Conservation (phyloP, 2,888 invertebrate species). For the Patella ulyssiponensis region DNA sequence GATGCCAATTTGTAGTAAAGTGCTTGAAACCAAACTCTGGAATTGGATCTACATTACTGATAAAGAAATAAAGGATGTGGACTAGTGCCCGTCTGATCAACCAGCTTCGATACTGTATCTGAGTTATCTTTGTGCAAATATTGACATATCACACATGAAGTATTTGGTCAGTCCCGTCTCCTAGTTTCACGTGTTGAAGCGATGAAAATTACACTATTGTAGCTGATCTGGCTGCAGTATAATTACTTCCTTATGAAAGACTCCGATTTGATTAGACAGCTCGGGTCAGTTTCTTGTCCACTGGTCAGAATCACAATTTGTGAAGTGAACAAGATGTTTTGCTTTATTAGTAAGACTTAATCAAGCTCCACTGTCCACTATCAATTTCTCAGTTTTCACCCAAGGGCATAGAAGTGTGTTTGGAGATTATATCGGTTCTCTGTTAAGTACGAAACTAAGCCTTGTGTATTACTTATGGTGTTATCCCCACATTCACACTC, state of each 20-base stretch:
- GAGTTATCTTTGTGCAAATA: neutral
- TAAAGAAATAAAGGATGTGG: too few species aligned
- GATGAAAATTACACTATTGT: conserved; percentile 10
- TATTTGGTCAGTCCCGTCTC: neutral
- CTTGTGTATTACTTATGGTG: too few species aligned
- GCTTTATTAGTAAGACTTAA: conserved; percentile 9
- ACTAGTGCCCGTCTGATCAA: too few species aligned
- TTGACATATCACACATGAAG: neutral
- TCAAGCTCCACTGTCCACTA: neutral
- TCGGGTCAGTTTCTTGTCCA: conserved; percentile 4
- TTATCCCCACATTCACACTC: too few species aligned
- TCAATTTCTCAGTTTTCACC: too few species aligned
- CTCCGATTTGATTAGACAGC: conserved; percentile 7
- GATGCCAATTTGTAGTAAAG: too few species aligned
- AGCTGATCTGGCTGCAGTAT: neutral
- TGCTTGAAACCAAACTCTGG: too few species aligned
- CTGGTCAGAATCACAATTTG: neutral
- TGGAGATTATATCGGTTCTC: too few species aligned
- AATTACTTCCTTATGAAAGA: conserved; percentile 3
- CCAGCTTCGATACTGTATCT: too few species aligned
- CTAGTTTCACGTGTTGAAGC: neutral
- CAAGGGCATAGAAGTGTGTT: too few species aligned
- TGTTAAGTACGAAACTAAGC: too few species aligned
- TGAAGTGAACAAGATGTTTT: conserved; percentile 8
- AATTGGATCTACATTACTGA: too few species aligned